Percentiles rank a stretch among this genome's conserved stretches.
These are phyloP conservation scores for Hypomesus transpacificus DNA, from an alignment of 2,113 vertebrate genomes.

Conservation along the genomic window DNA sequence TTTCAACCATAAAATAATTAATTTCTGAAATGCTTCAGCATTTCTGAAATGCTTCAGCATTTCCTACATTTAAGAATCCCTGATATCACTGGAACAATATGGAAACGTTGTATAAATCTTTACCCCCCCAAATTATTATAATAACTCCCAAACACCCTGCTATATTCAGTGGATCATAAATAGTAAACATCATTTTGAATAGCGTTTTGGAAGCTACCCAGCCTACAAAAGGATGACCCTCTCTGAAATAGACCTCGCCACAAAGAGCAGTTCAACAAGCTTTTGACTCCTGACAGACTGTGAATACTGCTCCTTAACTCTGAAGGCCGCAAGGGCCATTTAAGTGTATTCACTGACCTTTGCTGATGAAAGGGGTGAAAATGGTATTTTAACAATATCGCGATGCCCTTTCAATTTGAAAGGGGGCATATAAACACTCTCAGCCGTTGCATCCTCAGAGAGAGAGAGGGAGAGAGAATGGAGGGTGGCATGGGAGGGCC, in stretches of 20 bases:
- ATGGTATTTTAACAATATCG: conserved; percentile 77
- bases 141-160: neutral
- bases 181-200: conserved; percentile 34
- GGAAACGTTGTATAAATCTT: neutral
- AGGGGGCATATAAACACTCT: conserved; percentile 63
- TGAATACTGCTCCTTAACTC: conserved; percentile 58
- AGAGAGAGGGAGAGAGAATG: conserved; percentile 21
- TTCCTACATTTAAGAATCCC: too few species aligned
- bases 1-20: too few species aligned
- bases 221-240: conserved; percentile 54
- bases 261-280: conserved; percentile 58
- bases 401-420: conserved; percentile 77
- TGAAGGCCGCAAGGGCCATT: conserved; percentile 65
- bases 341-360: conserved; percentile 75
- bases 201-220: conserved; percentile 29
- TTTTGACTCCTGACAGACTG: conserved; percentile 51
- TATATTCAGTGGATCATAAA: neutral
- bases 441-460: conserved; percentile 39
- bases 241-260: conserved; percentile 56
- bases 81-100: neutral
- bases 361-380: conserved; percentile 72
- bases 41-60: too few species aligned
- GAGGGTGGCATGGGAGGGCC: conserved; percentile 33
- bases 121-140: too few species aligned
- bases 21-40: too few species aligned